Evolutionary conservation across 2,888 invertebrate genomes (phyloP), one percentile per base, ranked within the genome.

Genomic region (Caenorhabditis zanzibari): DNA sequence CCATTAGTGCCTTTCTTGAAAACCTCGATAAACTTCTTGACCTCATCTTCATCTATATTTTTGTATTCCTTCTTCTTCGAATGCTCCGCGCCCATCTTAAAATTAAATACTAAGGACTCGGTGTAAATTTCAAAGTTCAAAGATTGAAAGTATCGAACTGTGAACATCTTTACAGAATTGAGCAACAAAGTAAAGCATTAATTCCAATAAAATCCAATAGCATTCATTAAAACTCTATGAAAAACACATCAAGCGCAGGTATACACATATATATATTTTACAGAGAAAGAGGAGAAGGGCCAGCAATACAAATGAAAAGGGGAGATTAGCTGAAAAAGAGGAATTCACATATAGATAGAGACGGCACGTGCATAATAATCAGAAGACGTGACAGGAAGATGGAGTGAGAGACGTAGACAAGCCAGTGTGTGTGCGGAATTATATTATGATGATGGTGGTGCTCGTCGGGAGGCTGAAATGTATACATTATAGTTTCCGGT

Each of bases 41-140:
- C 16, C 24, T 69, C 69, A 2, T 38, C 69, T 16, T 61, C 61
- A 0, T n/a, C 26, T 19, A 69, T 63, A 35, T 69, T 69, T 56
- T 59, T 61, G 16, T 47, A 19, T 10, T 68, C 49, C 35, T 61
- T 69, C n/a, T 41, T n/a, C 32, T 71, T 69, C 35, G 77, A 75
- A 7, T 59, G 19, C 6, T 54, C 63, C 5, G 61, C 54, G 0
- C 77, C 77, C 68, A 68, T 77, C 58, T 68, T 26, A 5, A 52
- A 68, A 52, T 2, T 22, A 32, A 26, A n/a, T 22, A 19, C 47
- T 19, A 7, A 19, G 19, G 19, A 5, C 19, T 19, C 47, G 3
- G 47, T 12, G 19, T 26, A 22, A 22, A 10, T 52, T 24, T 3
- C 9, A 4, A 24, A 26, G 14, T n/a, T n/a, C n/a, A 54, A 28